A percentile compares a stretch with the other conserved stretches of the same genome.
Conservation (phyloP, 2,888 invertebrate species). For the Ormia ochracea region DNA sequence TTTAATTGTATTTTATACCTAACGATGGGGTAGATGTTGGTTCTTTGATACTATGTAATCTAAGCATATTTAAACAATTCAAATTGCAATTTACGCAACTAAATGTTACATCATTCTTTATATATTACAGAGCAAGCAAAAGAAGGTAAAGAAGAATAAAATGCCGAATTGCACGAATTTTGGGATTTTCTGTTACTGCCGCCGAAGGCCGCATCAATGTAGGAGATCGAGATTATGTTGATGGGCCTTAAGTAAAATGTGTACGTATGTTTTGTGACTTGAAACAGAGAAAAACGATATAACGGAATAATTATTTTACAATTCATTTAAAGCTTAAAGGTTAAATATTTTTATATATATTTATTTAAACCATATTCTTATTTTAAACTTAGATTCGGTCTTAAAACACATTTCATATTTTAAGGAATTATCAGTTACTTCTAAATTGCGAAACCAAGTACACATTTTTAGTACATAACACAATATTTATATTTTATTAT, state of each 20-base stretch:
- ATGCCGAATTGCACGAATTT: conserved; percentile 92
- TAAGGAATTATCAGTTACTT: too few relatives aligned
- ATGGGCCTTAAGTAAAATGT: conserved; percentile 71
- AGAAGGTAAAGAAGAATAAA: conserved; percentile 93
- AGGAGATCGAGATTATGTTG: conserved; percentile 82
- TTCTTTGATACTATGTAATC: too few relatives aligned
- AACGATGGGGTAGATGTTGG: too few relatives aligned
- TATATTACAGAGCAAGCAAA: conserved; percentile 83
- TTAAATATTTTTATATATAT: not conserved
- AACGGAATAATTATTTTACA: conserved; percentile 22
- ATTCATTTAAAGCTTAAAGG: conserved; percentile 8
- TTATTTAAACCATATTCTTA: not conserved
- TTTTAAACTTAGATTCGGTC: not conserved
- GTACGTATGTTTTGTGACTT: not conserved
- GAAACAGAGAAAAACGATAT: conserved; percentile 5
- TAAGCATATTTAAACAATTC: too few relatives aligned
- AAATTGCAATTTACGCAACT: not conserved
- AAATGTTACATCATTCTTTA: not conserved
- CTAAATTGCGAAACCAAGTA: too few relatives aligned
- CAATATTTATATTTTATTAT: too few relatives aligned
- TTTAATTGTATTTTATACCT: too few relatives aligned
- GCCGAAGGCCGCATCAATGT: conserved; percentile 96
- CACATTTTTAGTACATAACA: too few relatives aligned
- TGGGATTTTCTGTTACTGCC: conserved; percentile 97
- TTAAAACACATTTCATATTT: too few relatives aligned